These are phyloP conservation scores for Lamprotornis superbus DNA, from an alignment of 2,113 vertebrate species.

Conservation along the genomic window DNA sequence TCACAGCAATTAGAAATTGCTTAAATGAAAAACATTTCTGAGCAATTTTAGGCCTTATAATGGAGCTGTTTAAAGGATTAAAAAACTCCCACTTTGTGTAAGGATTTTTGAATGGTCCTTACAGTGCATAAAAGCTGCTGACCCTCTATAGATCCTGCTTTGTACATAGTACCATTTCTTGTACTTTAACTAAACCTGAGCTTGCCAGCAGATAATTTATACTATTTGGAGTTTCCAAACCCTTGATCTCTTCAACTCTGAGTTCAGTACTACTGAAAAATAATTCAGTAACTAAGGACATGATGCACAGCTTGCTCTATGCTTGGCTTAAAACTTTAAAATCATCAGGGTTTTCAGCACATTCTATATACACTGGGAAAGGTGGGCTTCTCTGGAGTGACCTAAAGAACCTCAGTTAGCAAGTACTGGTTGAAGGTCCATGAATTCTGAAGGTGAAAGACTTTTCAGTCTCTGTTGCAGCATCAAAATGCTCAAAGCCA, in stretches of 20 bases:
- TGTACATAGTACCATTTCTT: not conserved
- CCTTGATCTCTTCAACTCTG: not conserved
- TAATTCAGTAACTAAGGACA: not conserved
- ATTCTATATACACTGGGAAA: not conserved
- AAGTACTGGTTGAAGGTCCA: not conserved
- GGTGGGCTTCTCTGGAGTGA: not conserved
- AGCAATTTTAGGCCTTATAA: slow-evolving; percentile 58
- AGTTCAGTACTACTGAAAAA: not conserved
- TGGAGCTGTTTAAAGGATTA: not conserved
- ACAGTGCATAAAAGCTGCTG: not conserved
- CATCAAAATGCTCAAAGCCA: not conserved
- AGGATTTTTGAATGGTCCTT: not conserved
- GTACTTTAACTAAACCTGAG: not conserved
- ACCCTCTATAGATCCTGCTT: not conserved
- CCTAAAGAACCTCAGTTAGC: not conserved
- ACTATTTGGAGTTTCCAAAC: not conserved
- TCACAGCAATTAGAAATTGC: slow-evolving; percentile 75
- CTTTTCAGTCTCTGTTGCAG: not conserved
- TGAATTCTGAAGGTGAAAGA: not conserved
- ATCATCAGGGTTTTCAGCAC: not conserved
- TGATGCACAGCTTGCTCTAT: not conserved
- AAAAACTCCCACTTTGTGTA: rapidly evolving
- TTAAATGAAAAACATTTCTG: slow-evolving; percentile 71
- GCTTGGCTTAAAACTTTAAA: not conserved
- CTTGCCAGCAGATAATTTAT: not conserved